Evolutionary conservation across 2,888 invertebrate genomes (phyloP), one percentile per base, ranked within the genome.

Genomic region (Epirrita christyi): DNA sequence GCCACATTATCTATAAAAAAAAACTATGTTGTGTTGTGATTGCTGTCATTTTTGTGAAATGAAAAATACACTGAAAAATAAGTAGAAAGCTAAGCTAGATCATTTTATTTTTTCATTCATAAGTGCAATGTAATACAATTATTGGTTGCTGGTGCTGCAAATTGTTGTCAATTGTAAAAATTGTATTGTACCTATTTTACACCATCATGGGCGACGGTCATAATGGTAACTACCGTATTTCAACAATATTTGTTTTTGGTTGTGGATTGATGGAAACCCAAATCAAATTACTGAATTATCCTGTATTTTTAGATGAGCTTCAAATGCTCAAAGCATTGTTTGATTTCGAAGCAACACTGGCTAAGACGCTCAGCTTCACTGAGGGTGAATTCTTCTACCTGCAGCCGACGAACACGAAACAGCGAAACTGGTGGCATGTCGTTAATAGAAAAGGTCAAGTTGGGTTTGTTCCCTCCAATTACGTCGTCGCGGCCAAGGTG

Each of bases 391-490:
- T 94, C 80, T 97, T 97, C 81, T 94, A 96, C 71, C 88, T 97
- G 14, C 95, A 97, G 75, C 96, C 96, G 78, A 95, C 93, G 15
- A 95, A 95, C 63, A 95, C 95, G 3, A 96, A 96, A 74, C 96
- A 96, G 80, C 93, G 95, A 64, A 97, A 97, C 80, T 97, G 97
- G 97, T 97, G 96, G 97, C 96, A 96, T 92, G 97, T 97, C 46
- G 95, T 97, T 68, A 96, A 96, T 88, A 94, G 93, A 81, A 94
- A 94, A 79, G 97, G 96, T 71, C 95, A 96, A 83, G 94, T 96
- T 67, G 97, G 97, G 49, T 97, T 96, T 77, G 96, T 97, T 68
- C 97, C 97, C 59, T 97, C 96, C 48, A 97, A 97, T 93, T 97
- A 97, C 88, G 96, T 97, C 55, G 94, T 95, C 72, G 93, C 94